Evolutionary conservation across 2,113 vertebrate genomes (phyloP).

Genomic region (Tragulus kanchil): DNA sequence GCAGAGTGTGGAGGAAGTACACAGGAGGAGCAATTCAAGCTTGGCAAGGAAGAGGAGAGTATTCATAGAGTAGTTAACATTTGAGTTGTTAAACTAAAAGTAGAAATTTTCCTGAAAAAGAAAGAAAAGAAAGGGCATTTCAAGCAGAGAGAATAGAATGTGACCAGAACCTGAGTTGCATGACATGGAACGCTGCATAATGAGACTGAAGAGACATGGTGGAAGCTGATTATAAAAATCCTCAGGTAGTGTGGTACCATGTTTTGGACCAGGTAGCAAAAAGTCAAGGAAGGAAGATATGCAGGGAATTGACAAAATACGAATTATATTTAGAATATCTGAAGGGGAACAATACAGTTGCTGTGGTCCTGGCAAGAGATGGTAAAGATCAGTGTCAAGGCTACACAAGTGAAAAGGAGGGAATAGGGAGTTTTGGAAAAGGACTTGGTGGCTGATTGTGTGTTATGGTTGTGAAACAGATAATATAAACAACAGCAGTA

Average conservation of each 20-base stretch:
- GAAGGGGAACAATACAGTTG: background rate
- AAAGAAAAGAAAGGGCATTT: background rate
- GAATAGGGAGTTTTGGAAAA: background rate
- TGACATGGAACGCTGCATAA: background rate
- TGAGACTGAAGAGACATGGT: background rate
- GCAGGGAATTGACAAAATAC: background rate
- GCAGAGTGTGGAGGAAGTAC: background rate
- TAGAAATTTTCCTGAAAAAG: background rate
- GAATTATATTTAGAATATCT: background rate
- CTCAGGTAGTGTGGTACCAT: background rate
- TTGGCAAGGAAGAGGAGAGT: background rate
- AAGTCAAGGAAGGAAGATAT: background rate
- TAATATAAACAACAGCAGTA: background rate
- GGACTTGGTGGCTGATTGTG: background rate
- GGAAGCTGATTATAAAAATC: background rate
- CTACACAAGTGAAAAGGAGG: background rate
- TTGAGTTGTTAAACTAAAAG: conserved; percentile 16
- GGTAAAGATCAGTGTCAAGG: background rate
- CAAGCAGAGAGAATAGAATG: background rate
- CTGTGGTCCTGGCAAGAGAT: background rate
- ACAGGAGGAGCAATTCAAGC: background rate
- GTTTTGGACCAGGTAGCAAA: background rate
- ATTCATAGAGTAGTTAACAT: background rate
- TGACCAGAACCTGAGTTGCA: background rate
- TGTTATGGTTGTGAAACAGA: background rate